Conservation (phyloP, 2,888 invertebrate species). For the Galeopsomyia nigrocyanea region DNA sequence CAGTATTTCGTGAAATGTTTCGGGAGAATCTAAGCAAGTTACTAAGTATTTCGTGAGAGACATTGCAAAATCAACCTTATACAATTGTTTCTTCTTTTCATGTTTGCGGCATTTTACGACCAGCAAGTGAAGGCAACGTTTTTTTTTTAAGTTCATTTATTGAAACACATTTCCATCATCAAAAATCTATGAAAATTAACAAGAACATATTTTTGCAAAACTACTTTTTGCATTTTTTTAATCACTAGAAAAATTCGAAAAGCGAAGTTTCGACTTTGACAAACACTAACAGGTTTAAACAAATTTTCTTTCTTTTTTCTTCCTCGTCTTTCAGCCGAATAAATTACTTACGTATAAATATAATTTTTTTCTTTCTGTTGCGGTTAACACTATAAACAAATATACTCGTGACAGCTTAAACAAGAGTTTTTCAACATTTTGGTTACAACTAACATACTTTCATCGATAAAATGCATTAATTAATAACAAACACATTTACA, state of each 20-base stretch:
- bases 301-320: constrained; percentile 13
- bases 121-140: constrained; percentile 59
- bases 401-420: constrained; percentile 24
- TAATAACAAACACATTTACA: constrained; percentile 42
- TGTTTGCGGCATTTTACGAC: constrained; percentile 53
- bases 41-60: constrained; percentile 48
- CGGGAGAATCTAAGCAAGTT: constrained; percentile 38
- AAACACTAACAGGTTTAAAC: constrained; percentile 3
- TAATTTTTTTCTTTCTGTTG: constrained; percentile 12
- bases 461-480: constrained; percentile 33
- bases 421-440: constrained; percentile 25
- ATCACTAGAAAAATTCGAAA: constrained; percentile 21
- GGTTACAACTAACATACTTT: constrained; percentile 36
- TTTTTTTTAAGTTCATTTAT: constrained; percentile 47
- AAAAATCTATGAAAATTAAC: constrained; percentile 46
- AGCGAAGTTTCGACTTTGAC: constrained; percentile 10
- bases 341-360: constrained; percentile 22
- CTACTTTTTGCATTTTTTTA: constrained; percentile 17
- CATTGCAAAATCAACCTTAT: constrained; percentile 53
- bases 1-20: constrained; percentile 9
- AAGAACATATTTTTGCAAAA: constrained; percentile 43
- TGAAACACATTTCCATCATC: constrained; percentile 42
- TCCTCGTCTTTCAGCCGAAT: constrained; percentile 11
- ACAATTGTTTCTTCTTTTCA: constrained; percentile 52
- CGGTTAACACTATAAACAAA: constrained; percentile 17